phyloP scores from a whole-genome alignment of 2,888 invertebrate species.

The Prenolepis imparis region DNA sequence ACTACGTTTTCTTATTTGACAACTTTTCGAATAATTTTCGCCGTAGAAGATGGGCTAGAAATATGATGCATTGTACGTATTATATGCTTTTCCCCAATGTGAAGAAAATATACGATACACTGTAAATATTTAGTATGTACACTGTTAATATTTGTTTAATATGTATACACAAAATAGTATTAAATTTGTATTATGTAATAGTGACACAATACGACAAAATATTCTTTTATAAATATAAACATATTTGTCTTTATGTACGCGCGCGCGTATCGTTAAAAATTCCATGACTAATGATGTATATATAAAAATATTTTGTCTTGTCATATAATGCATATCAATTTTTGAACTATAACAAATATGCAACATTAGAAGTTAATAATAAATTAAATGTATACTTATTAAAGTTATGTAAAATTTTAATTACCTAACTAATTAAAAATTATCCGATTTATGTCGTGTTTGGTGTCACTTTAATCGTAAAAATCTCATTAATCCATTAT shows the following conservation, averaged over 20 bases:
- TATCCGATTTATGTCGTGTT: too few relatives aligned
- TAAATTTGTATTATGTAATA: neutral
- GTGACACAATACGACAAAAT: neutral
- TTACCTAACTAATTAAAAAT: too few relatives aligned
- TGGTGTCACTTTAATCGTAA: too few relatives aligned
- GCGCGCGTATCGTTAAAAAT: neutral
- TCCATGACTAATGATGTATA: neutral
- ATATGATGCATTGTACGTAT: constrained; percentile 1
- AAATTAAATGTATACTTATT: too few relatives aligned
- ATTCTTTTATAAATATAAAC: neutral
- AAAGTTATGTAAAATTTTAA: too few relatives aligned
- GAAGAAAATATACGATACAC: neutral
- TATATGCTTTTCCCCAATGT: neutral
- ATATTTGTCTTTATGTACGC: neutral
- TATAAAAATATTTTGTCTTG: neutral
- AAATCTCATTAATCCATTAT: too few relatives aligned
- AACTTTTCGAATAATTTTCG: constrained; percentile 56
- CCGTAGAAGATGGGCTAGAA: neutral
- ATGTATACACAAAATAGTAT: neutral
- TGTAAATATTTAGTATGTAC: neutral
- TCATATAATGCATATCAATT: neutral
- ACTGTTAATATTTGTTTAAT: too few relatives aligned
- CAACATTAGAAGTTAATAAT: constrained; percentile 11
- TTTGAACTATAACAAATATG: neutral
- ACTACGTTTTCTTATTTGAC: constrained; percentile 70